Conservation (phyloP, 2,888 invertebrate genomes). For the Gastracanthus pulcherrimus region DNA sequence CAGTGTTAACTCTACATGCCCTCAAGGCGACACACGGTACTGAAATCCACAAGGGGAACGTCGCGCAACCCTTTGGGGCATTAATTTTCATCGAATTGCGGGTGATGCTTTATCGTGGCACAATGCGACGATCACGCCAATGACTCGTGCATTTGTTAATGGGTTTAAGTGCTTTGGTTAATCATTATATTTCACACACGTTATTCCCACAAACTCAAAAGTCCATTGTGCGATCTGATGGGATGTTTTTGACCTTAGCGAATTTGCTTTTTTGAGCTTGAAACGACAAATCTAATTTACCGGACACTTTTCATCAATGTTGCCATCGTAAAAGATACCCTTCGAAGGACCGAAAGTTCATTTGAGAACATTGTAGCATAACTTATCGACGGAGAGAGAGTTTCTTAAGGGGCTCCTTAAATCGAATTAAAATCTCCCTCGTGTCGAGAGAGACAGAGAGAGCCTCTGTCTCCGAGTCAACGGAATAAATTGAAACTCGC, state of each 20-base stretch:
- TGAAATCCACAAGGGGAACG: background rate
- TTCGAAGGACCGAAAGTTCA: constrained; percentile 8
- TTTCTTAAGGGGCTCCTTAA: constrained; percentile 18
- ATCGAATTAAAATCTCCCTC: constrained; percentile 48
- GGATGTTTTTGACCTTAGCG: too few species aligned
- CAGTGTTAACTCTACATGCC: background rate
- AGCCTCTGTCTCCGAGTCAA: constrained; percentile 10
- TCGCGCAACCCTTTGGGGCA: constrained; percentile 6
- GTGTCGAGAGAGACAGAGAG: too few species aligned
- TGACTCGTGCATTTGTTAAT: constrained; percentile 14
- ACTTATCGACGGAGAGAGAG: constrained; percentile 25
- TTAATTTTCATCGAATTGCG: constrained; percentile 12
- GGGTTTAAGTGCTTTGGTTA: too few species aligned
- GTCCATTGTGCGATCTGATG: too few species aligned
- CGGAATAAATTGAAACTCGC: constrained; percentile 40
- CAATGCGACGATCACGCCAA: background rate
- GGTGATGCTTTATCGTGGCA: background rate
- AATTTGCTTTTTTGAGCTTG: too few species aligned
- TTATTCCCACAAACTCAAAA: too few species aligned
- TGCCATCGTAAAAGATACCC: background rate
- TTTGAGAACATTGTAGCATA: constrained; percentile 6
- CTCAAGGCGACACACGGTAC: background rate
- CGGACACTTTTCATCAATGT: background rate
- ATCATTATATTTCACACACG: too few species aligned
- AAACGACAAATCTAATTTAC: background rate